Conservation (phyloP, 2,888 invertebrate genomes). For the Parascotia fuliginaria region DNA sequence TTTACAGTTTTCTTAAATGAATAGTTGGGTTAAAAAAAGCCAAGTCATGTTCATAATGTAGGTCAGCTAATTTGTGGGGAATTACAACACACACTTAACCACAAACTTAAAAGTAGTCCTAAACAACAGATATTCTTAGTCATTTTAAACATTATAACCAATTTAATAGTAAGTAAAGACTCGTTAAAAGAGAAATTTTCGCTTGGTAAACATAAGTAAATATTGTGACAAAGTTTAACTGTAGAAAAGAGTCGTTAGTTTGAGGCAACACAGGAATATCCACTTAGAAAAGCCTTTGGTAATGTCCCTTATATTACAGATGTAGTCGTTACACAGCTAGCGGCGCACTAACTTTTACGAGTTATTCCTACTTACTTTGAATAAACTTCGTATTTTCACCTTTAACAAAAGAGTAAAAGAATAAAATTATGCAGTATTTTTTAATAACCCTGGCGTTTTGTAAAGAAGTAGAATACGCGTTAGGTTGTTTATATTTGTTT, state of each 20-base stretch:
- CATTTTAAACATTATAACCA: too few relatives aligned
- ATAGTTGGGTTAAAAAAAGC: too few relatives aligned
- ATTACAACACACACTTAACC: too few relatives aligned
- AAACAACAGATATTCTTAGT: too few relatives aligned
- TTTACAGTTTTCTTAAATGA: too few relatives aligned
- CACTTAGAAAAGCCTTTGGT: conserved; percentile 55
- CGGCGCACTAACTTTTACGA: conserved; percentile 33
- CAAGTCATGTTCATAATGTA: too few relatives aligned
- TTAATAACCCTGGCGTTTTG: conserved; percentile 29
- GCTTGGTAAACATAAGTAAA: conserved; percentile 12
- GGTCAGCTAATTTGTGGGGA: too few relatives aligned
- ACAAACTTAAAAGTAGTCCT: too few relatives aligned
- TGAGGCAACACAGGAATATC: conserved; percentile 56
- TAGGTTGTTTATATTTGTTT: too few relatives aligned
- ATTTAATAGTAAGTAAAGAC: too few relatives aligned
- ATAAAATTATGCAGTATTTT: conserved; percentile 39
- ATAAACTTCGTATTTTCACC: conserved; percentile 45
- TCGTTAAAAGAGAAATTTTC: conserved; percentile 7
- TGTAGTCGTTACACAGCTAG: conserved; percentile 41
- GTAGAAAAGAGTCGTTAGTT: conserved; percentile 43
- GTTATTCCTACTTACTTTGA: conserved; percentile 35
- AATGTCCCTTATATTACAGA: conserved; percentile 52
- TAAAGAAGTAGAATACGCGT: conserved; percentile 34
- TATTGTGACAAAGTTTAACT: conserved; percentile 40
- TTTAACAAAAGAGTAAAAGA: conserved; percentile 32